Conservation (phyloP, 2,113 vertebrate genomes). For the Albula glossodonta region DNA sequence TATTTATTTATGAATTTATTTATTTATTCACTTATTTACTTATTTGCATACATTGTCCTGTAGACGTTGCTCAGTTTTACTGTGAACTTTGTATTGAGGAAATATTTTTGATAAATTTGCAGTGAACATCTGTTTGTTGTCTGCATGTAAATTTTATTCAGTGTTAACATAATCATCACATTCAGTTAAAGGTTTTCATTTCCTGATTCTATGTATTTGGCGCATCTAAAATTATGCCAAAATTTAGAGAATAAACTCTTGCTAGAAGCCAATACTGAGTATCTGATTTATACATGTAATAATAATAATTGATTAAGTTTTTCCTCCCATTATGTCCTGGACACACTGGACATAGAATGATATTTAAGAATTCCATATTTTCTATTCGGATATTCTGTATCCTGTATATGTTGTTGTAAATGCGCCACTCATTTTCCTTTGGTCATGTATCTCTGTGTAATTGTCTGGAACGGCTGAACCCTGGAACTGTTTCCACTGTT, state of each 20-base stretch:
- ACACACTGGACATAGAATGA: not conserved
- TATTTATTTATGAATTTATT: no score
- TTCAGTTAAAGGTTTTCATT: not conserved
- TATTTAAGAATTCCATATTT: not conserved
- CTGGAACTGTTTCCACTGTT: not conserved
- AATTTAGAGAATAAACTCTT: no score
- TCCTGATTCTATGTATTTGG: no score
- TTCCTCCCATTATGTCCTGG: not conserved
- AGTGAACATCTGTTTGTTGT: not conserved
- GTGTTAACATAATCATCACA: not conserved
- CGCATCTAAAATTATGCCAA: no score
- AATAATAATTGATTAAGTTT: not conserved
- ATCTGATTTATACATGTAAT: no score
- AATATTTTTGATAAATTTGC: not conserved
- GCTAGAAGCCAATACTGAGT: no score
- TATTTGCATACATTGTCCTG: not conserved
- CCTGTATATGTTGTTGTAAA: not conserved
- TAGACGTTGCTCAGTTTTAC: not conserved
- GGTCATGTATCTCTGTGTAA: constrained; percentile 3
- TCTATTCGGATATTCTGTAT: not conserved
- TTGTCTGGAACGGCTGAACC: not conserved
- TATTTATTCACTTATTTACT: no score
- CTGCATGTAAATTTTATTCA: not conserved
- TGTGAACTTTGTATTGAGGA: not conserved
- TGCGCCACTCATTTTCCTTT: not conserved